Percentiles rank a stretch among this genome's conserved stretches.
These are phyloP conservation scores for Aplocera efformata DNA, from an alignment of 2,888 invertebrate species.

Conservation along the genomic window DNA sequence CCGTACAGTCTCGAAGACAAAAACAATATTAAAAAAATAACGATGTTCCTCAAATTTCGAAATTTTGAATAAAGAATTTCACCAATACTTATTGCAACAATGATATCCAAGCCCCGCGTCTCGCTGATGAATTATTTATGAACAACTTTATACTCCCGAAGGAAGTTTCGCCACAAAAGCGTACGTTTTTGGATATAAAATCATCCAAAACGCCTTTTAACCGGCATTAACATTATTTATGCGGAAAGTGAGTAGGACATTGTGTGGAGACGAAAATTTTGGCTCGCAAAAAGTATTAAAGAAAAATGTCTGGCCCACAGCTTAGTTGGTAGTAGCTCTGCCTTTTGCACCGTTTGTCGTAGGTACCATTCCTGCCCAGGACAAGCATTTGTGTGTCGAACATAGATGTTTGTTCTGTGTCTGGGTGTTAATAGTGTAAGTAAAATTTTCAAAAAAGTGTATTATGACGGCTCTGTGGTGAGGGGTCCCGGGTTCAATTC, in stretches of 20 bases:
- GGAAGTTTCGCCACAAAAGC: conserved; percentile 51
- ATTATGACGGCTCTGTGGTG: too few relatives aligned
- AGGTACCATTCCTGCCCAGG: too few relatives aligned
- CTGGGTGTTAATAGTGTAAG: too few relatives aligned
- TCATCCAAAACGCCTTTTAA: conserved; percentile 72
- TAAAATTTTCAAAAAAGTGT: too few relatives aligned
- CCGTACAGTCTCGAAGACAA: not conserved
- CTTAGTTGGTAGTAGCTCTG: too few relatives aligned
- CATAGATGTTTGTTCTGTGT: too few relatives aligned
- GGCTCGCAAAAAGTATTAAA: conserved; percentile 1
- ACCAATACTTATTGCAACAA: conserved; percentile 43
- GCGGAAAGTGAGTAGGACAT: conserved; percentile 29
- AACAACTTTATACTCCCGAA: conserved; percentile 66
- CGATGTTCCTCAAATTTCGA: conserved; percentile 5
- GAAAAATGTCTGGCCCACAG: conserved; percentile 2
- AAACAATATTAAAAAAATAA: conserved; percentile 1
- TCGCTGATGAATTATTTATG: conserved; percentile 66
- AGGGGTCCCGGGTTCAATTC: too few relatives aligned
- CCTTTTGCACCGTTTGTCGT: too few relatives aligned
- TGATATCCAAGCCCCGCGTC: conserved; percentile 39
- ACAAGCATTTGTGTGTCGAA: too few relatives aligned
- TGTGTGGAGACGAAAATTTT: conserved; percentile 17
- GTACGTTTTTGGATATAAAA: conserved; percentile 67
- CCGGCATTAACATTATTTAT: conserved; percentile 72
- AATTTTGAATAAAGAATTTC: conserved; percentile 29